These are phyloP conservation scores for Dioctria linearis DNA, from an alignment of 2,888 invertebrate species.

Conservation along the genomic window DNA sequence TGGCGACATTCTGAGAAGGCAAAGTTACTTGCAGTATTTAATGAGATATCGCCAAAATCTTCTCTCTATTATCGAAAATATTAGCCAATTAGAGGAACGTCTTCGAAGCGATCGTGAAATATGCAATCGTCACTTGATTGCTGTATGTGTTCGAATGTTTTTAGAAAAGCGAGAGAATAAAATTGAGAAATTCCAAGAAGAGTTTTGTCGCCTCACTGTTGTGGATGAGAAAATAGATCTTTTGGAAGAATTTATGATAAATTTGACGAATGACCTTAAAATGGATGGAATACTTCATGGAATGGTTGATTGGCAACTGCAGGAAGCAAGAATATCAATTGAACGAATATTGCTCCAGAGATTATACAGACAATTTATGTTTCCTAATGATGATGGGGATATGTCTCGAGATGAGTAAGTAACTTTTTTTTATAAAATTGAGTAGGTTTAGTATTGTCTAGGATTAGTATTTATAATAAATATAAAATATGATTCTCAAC, in stretches of 20 bases:
- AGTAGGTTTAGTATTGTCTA: too few relatives aligned
- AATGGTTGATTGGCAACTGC: slow-evolving; percentile 76
- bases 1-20: slow-evolving; percentile 82
- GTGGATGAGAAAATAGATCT: slow-evolving; percentile 94
- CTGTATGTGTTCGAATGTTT: slow-evolving; percentile 85
- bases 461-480: too few relatives aligned
- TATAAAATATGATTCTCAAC: too few relatives aligned
- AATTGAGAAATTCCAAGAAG: slow-evolving; percentile 82
- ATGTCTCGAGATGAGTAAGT: slow-evolving; percentile 89
- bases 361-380: slow-evolving; percentile 93
- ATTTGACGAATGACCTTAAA: slow-evolving; percentile 79
- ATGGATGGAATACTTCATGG: slow-evolving; percentile 83
- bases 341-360: slow-evolving; percentile 93
- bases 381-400: slow-evolving; percentile 98
- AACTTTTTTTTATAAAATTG: background rate
- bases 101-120: slow-evolving; percentile 80
- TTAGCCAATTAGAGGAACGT: slow-evolving; percentile 77
- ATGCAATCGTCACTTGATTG: slow-evolving; percentile 81
- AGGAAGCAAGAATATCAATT: slow-evolving; percentile 85
- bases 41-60: slow-evolving; percentile 85
- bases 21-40: slow-evolving; percentile 88
- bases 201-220: slow-evolving; percentile 84
- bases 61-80: slow-evolving; percentile 81
- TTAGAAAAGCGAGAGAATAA: slow-evolving; percentile 83
- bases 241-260: slow-evolving; percentile 85